Base-by-base conservation (phyloP, 2,113 vertebrate species). In the Hippocampus mohnikei region DNA sequence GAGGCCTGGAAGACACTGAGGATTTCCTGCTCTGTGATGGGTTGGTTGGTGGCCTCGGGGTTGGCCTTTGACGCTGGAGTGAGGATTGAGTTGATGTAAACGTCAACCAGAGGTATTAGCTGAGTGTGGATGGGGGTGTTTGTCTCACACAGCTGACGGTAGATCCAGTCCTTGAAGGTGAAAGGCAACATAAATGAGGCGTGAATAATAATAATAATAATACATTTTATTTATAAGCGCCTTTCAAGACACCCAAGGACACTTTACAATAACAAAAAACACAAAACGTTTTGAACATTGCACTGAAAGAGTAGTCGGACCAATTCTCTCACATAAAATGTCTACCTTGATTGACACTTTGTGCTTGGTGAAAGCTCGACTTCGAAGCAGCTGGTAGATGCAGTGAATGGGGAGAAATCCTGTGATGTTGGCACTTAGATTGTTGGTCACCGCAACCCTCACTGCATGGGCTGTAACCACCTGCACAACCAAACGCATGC, bases 331-430 rank as follows among this genome's bases (percentile, higher is more conserved):
- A 9, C 9, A 2, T 3, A 27, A 42, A 25, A 5, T 11, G 41
- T n/a, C 21, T 48, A 99, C 97, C 94, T 99, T 99, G 74, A 99
- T 99, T 67, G 97, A 98, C 0, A 99, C 96, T 94, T 99, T 99
- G 91, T 99, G 96, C 86, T 99, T 99, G 79, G 97, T 99, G 89
- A 99, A 99, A 1, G 97, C 96, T 33, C 97, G 91, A 72, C 96
- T 98, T 78, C 96, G 94, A 0, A 99, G 88, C 67, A 99, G 94
- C 90, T 99, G 97, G 80, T 99, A 98, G 85, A 98, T 99, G 79
- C 97, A 99, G 89, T 99, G 97, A 74, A 99, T 97, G 11, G 97
- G 97, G 66, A 99, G 93, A 89, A 99, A 99, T 0, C 97, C 97
- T 46, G 93, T 94, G 75, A 99, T 99, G 89, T 94, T 98, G 85